Percentiles rank a stretch among this genome's conserved stretches.
Conservation (phyloP, 2,888 invertebrate species). For the Xestobium rufovillosum region DNA sequence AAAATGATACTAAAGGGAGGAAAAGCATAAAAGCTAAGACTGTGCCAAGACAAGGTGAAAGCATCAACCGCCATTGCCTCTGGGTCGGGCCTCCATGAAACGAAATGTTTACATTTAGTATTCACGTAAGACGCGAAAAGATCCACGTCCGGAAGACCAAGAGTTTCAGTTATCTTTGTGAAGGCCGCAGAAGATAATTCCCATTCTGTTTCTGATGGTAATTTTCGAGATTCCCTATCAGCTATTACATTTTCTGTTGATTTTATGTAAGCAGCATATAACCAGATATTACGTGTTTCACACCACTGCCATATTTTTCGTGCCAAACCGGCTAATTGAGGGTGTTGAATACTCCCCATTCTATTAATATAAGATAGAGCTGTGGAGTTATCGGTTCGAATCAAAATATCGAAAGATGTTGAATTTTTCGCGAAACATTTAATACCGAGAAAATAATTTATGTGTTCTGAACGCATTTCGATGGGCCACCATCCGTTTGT, state of each 20-base stretch:
- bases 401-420: neutral
- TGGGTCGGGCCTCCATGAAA: too few species aligned
- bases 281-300: conserved; percentile 7
- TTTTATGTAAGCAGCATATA: conserved; percentile 10
- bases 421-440: conserved; percentile 1
- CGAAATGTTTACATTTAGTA: conserved; percentile 17
- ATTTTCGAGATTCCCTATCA: conserved; percentile 9
- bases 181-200: conserved; percentile 11
- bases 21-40: conserved; percentile 19
- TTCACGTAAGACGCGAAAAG: conserved; percentile 17
- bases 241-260: conserved; percentile 10
- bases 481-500: conserved; percentile 1
- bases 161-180: conserved; percentile 6
- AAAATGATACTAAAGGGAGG: conserved; percentile 16
- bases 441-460: neutral
- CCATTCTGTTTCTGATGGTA: conserved; percentile 16
- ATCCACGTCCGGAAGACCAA: conserved; percentile 15
- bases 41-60: conserved; percentile 16
- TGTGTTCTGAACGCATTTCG: too few species aligned
- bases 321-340: neutral
- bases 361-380: neutral
- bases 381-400: conserved; percentile 1
- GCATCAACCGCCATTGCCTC: too few species aligned
- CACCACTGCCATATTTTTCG: conserved; percentile 1
- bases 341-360: conserved; percentile 1